A percentile compares a stretch with the other conserved stretches of the same genome.
Evolutionary conservation across 2,113 vertebrate genomes (phyloP).

Genomic region (Anhinga rufa): DNA sequence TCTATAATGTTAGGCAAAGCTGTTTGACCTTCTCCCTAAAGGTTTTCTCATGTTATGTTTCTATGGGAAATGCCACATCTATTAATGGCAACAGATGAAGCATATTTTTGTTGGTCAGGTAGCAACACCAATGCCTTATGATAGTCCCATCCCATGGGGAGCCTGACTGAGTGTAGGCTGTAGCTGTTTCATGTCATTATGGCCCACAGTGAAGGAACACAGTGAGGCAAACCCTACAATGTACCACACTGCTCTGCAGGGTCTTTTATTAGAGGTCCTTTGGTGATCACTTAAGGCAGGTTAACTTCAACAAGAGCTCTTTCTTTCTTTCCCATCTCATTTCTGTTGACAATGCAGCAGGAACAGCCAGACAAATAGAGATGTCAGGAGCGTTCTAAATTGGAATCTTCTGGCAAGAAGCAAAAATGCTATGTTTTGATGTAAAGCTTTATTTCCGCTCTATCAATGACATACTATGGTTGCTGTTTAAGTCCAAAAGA

Average conservation of each 20-base stretch:
- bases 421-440: neutral
- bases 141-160: neutral
- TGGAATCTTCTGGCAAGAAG: neutral
- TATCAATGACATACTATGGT: neutral
- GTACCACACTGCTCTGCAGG: neutral
- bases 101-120: neutral
- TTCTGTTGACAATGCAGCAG: neutral
- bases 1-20: neutral
- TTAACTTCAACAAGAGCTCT: neutral
- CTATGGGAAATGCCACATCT: neutral
- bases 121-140: neutral
- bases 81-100: neutral
- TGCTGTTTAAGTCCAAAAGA: neutral
- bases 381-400: neutral
- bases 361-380: neutral
- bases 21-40: neutral
- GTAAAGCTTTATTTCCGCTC: neutral
- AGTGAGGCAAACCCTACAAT: neutral
- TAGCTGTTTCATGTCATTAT: neutral
- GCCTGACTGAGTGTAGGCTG: neutral
- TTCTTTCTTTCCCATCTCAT: neutral
- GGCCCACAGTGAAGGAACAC: neutral
- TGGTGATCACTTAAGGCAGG: neutral
- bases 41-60: neutral
- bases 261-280: neutral